These are phyloP conservation scores for Helicoverpa assulta DNA, from an alignment of 2,888 invertebrate genomes.

Conservation along the genomic window DNA sequence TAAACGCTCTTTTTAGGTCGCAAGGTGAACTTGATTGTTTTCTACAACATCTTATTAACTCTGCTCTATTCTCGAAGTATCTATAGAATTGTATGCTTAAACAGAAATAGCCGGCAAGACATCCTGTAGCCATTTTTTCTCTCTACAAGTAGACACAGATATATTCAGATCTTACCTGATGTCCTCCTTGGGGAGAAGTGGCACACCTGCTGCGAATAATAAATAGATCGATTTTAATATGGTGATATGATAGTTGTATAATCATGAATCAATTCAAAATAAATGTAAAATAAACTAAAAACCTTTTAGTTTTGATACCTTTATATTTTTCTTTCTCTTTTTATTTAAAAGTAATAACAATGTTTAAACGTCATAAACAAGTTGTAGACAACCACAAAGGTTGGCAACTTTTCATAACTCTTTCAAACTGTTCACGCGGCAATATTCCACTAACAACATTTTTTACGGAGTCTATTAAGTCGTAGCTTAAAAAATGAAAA, in stretches of 20 bases:
- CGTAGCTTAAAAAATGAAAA: conserved; percentile 48
- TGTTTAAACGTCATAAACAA: neutral
- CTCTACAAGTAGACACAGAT: neutral
- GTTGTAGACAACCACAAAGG: conserved; percentile 2
- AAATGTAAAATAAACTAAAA: too few species aligned
- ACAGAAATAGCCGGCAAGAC: neutral
- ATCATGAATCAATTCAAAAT: too few species aligned
- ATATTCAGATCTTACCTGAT: neutral
- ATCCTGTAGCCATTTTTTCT: neutral
- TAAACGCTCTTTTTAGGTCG: conserved; percentile 67
- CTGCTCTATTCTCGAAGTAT: conserved; percentile 7
- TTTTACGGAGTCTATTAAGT: conserved; percentile 44
- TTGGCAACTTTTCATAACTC: conserved; percentile 26
- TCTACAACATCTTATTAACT: conserved; percentile 70
- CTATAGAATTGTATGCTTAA: conserved; percentile 39
- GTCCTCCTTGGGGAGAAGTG: too few species aligned
- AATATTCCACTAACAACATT: conserved; percentile 37
- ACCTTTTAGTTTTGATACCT: too few species aligned
- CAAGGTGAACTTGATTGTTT: conserved; percentile 69
- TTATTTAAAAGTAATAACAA: too few species aligned
- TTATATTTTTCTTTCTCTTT: too few species aligned
- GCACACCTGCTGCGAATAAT: too few species aligned
- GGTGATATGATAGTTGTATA: too few species aligned
- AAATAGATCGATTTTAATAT: too few species aligned
- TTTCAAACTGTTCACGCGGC: conserved; percentile 15